phyloP scores from a whole-genome alignment of 2,888 invertebrate genomes.

The Pyralis farinalis region DNA sequence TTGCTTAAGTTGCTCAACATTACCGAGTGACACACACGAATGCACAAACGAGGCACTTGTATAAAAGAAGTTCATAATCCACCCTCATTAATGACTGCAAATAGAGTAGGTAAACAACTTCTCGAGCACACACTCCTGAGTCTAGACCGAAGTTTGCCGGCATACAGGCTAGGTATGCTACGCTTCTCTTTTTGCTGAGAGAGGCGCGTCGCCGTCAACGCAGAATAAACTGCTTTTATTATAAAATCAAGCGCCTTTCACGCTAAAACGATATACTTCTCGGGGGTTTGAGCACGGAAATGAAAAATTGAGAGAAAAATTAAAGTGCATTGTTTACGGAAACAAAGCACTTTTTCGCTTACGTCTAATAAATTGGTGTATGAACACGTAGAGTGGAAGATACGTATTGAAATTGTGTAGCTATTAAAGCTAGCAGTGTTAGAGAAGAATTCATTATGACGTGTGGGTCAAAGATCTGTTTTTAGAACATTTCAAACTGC shows the following conservation, averaged over 20 bases:
- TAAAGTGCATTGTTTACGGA: conserved; percentile 20
- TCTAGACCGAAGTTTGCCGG: conserved; percentile 20
- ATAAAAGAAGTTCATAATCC: conserved; percentile 34
- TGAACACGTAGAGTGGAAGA: conserved; percentile 28
- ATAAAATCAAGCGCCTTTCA: conserved; percentile 58
- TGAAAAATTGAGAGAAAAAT: conserved; percentile 42
- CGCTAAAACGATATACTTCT: conserved; percentile 38
- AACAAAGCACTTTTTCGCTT: conserved; percentile 3
- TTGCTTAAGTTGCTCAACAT: not conserved
- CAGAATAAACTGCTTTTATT: conserved; percentile 53
- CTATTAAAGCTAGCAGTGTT: too few species aligned
- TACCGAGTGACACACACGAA: conserved; percentile 14
- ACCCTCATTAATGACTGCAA: conserved; percentile 41
- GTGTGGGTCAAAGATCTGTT: too few species aligned
- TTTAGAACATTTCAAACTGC: too few species aligned
- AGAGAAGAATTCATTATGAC: too few species aligned
- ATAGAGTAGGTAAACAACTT: conserved; percentile 29
- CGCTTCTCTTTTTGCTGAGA: conserved; percentile 31
- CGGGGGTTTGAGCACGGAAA: conserved; percentile 43
- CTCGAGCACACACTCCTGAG: conserved; percentile 12
- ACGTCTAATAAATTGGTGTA: not conserved
- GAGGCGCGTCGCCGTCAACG: conserved; percentile 33
- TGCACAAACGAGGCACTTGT: conserved; percentile 23
- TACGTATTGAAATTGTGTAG: too few species aligned
- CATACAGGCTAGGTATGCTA: conserved; percentile 16